Percentiles rank a stretch among this genome's conserved stretches.
phyloP scores from a whole-genome alignment of 2,888 invertebrate genomes.

The Lumbricus terrestris region DNA sequence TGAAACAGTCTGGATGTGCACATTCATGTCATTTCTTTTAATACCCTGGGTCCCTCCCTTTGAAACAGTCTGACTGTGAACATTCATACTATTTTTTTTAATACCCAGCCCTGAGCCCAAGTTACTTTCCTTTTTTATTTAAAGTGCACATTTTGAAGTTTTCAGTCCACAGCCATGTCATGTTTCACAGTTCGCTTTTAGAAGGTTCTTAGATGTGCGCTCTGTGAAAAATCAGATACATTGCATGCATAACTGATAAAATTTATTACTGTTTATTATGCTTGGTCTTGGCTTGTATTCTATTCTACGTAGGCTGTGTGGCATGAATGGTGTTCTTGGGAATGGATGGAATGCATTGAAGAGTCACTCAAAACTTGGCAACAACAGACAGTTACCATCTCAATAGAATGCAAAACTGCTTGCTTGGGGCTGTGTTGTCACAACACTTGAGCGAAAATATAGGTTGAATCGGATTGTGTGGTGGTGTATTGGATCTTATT shows the following conservation, averaged over 20 bases:
- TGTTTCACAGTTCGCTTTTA: too few relatives aligned
- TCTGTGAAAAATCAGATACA: too few relatives aligned
- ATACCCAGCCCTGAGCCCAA: too few relatives aligned
- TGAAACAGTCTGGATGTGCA: too few relatives aligned
- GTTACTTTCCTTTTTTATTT: too few relatives aligned
- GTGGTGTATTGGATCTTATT: neutral
- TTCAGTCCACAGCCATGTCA: too few relatives aligned
- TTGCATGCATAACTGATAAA: neutral
- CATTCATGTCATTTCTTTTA: too few relatives aligned
- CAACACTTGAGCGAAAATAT: neutral
- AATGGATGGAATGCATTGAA: conserved; percentile 9
- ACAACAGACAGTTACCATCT: conserved; percentile 3
- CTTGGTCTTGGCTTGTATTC: neutral
- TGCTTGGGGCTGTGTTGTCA: neutral
- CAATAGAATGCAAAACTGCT: neutral
- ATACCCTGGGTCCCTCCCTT: too few relatives aligned
- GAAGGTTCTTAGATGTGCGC: too few relatives aligned
- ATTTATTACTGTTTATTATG: neutral
- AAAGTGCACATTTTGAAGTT: too few relatives aligned
- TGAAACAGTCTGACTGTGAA: too few relatives aligned
- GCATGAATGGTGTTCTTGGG: neutral
- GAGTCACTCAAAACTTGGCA: neutral
- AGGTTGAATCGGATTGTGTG: neutral
- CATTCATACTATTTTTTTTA: too few relatives aligned
- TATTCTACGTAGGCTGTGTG: neutral